These are phyloP conservation scores for Thysanoteuthis rhombus DNA, from an alignment of 2,888 invertebrate species.

Conservation along the genomic window DNA sequence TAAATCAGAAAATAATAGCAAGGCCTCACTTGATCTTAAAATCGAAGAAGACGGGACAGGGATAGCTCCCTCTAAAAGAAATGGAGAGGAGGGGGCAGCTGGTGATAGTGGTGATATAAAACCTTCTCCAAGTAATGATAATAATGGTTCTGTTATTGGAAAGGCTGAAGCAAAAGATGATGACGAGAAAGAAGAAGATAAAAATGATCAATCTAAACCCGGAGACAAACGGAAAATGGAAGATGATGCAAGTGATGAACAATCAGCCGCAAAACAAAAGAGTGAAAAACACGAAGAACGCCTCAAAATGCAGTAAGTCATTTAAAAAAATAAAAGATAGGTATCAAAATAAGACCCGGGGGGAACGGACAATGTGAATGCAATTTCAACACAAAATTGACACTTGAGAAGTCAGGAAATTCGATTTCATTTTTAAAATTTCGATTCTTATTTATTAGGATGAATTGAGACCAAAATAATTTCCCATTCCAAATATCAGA, in stretches of 20 bases:
- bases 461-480: too few relatives aligned
- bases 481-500: too few relatives aligned
- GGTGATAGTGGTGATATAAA: neutral
- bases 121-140: too few relatives aligned
- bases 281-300: slow-evolving; percentile 29
- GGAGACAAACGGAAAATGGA: neutral
- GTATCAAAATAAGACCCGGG: too few relatives aligned
- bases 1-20: neutral
- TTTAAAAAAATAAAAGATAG: neutral
- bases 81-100: neutral
- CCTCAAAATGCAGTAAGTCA: slow-evolving; percentile 17
- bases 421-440: too few relatives aligned
- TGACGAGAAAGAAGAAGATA: neutral
- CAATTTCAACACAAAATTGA: too few relatives aligned
- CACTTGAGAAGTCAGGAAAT: too few relatives aligned
- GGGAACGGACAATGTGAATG: too few relatives aligned
- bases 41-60: neutral
- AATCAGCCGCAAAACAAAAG: neutral
- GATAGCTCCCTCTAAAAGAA: neutral
- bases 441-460: too few relatives aligned
- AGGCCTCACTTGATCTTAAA: neutral
- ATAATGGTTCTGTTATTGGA: too few relatives aligned
- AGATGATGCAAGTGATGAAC: neutral
- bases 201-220: neutral
- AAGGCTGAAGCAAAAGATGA: neutral